Base-by-base conservation (phyloP, 2,888 invertebrate genomes). In the Hirtodrosophila cameraria region DNA sequence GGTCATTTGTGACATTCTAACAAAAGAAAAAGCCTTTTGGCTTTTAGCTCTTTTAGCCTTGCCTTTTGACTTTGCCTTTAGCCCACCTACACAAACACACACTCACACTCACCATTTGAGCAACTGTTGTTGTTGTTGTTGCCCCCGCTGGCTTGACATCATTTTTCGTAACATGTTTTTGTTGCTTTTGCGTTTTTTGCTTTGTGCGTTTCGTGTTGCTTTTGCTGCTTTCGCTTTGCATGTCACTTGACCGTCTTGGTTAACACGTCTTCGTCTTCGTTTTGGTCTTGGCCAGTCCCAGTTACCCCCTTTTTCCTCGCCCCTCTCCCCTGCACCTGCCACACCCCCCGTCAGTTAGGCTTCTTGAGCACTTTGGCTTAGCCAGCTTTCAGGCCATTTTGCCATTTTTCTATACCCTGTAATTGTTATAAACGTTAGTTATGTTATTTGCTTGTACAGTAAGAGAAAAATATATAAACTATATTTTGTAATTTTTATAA, bases 1-100 rank as follows among this genome's bases (percentile, higher is more conserved):
- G 82, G 82, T 82, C 82, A 84, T 77, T 73, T 62, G 57, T 73
- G 86, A 80, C 84, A 77, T 86, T 82, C 78, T 60, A 62, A 60
- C 60, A 77, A n/a, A n/a, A n/a, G n/a, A n/a, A n/a, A n/a, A n/a
- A n/a, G 65, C 71, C 77, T 74, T 79, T 81, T 54, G 52, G 58
- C 62, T 39, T 27, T 55, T 57, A 15, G 58, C 20, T n/a, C 57
- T 36, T 25, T 62, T 52, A 62, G 61, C 61, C 55, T 67, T 52
- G 67, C 55, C 73, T 67, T n/a, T 55, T 60, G 36, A 49, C 48
- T 33, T 43, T 43, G 28, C 53, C 53, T 54, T 33, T 33, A 25
- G 50, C 13, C 59, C 69, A 48, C 57, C 60, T 60, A 59, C 52
- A 31, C 53, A 39, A 23, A 36, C 33, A 27, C 11, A 45, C 41